Percentiles rank a stretch among this genome's conserved stretches.
Conservation (phyloP, 2,113 vertebrate genomes). For the Mus pahari region DNA sequence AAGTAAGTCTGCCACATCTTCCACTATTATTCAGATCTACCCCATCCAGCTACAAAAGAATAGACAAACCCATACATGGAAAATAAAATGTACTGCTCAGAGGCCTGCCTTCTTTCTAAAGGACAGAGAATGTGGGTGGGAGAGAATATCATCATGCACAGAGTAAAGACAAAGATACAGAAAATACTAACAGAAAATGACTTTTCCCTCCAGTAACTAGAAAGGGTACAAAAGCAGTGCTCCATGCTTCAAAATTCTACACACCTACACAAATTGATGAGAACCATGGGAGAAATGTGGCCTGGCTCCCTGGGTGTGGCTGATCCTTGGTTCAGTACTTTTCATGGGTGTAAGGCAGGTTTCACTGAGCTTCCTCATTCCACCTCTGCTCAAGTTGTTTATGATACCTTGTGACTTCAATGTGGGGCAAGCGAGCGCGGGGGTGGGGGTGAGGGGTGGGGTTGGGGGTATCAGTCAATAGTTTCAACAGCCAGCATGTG, state of each 20-base stretch:
- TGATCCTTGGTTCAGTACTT: neutral
- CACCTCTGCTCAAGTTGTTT: neutral
- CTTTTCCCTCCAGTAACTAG: neutral
- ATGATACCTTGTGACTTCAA: neutral
- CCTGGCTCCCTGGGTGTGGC: neutral
- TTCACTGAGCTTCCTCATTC: neutral
- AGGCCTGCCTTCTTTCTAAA: neutral
- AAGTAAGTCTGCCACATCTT: constrained; percentile 22
- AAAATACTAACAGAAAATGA: neutral
- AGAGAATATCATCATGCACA: neutral
- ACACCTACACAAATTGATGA: neutral
- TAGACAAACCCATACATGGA: neutral
- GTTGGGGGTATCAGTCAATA: neutral
- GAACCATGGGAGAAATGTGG: neutral
- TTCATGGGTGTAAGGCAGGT: neutral
- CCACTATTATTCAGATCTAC: neutral
- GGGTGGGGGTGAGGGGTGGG: no score
- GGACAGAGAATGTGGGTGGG: neutral
- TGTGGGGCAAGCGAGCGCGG: neutral
- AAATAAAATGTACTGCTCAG: constrained; percentile 45
- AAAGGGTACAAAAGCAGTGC: constrained; percentile 37
- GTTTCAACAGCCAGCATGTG: neutral
- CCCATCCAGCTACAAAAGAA: neutral
- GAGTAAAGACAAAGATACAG: neutral
- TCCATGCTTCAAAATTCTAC: constrained; percentile 21